A percentile compares a stretch with the other conserved stretches of the same genome.
Evolutionary conservation across 2,113 vertebrate species (phyloP).

Genomic region (Triplophysa tibetana): DNA sequence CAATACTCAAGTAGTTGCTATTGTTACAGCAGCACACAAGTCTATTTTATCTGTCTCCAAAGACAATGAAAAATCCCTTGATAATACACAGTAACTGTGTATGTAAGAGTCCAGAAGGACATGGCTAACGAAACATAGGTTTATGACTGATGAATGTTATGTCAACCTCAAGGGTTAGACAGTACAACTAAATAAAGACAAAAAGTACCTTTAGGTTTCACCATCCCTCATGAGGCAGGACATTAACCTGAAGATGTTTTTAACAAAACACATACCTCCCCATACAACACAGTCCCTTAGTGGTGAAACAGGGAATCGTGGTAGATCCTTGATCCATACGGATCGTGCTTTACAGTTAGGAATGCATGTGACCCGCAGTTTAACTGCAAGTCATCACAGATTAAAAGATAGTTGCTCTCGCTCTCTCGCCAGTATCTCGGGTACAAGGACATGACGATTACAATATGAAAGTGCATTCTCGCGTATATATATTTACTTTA

Average conservation of each 20-base stretch:
- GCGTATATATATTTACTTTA: too few relatives aligned
- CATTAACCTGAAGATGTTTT: conserved; percentile 40
- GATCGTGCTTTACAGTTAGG: too few relatives aligned
- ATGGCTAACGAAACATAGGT: too few relatives aligned
- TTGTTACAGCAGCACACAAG: conserved; percentile 65
- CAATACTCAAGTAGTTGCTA: conserved; percentile 53
- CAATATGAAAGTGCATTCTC: too few relatives aligned
- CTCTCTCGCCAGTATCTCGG: too few relatives aligned
- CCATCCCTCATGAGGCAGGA: neutral
- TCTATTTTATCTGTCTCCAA: neutral
- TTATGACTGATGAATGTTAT: neutral
- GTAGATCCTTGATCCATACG: too few relatives aligned
- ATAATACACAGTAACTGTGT: neutral
- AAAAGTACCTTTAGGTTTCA: too few relatives aligned
- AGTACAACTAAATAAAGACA: too few relatives aligned
- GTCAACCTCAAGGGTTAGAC: neutral
- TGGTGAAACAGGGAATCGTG: neutral
- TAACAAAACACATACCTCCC: conserved; percentile 63
- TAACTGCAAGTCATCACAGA: too few relatives aligned
- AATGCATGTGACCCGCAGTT: too few relatives aligned
- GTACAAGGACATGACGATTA: too few relatives aligned
- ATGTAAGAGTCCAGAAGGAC: neutral
- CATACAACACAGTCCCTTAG: neutral
- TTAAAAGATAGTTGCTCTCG: too few relatives aligned
- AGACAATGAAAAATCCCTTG: neutral